Evolutionary conservation across 2,797 vertebrate genomes (phyloP).

Genomic region (Capromys pilorides): DNA sequence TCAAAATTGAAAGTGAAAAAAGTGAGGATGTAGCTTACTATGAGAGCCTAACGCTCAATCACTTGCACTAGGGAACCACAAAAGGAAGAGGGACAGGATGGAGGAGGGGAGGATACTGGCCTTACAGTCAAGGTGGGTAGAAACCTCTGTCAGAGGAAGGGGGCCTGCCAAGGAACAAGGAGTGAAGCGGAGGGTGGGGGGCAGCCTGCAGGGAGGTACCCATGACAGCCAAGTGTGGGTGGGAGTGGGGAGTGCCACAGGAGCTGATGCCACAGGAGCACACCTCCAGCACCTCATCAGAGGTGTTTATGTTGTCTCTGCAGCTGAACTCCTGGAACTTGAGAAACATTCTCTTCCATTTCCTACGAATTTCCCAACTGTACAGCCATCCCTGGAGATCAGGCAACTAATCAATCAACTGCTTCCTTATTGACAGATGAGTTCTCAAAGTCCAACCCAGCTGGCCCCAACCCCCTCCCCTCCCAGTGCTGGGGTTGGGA

Average conservation of each 20-base stretch:
- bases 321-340: background rate
- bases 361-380: background rate
- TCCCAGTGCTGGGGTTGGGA: background rate
- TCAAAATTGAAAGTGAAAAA: background rate
- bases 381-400: background rate
- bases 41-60: background rate
- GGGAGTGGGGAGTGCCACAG: no score
- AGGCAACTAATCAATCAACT: background rate
- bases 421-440: background rate
- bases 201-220: no score
- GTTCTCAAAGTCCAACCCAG: background rate
- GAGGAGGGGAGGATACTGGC: background rate
- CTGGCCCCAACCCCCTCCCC: background rate
- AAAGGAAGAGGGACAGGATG: accelerated
- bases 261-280: background rate
- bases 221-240: background rate
- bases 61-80: background rate
- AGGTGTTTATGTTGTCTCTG: background rate
- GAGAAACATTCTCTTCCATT: background rate
- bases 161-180: accelerated
- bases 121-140: background rate
- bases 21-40: background rate
- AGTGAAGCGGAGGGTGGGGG: background rate
- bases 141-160: background rate
- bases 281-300: background rate